A percentile compares a stretch with the other conserved stretches of the same genome.
These are phyloP conservation scores for Amblyopsis hoosieri DNA, from an alignment of 2,797 vertebrate species.

Conservation along the genomic window DNA sequence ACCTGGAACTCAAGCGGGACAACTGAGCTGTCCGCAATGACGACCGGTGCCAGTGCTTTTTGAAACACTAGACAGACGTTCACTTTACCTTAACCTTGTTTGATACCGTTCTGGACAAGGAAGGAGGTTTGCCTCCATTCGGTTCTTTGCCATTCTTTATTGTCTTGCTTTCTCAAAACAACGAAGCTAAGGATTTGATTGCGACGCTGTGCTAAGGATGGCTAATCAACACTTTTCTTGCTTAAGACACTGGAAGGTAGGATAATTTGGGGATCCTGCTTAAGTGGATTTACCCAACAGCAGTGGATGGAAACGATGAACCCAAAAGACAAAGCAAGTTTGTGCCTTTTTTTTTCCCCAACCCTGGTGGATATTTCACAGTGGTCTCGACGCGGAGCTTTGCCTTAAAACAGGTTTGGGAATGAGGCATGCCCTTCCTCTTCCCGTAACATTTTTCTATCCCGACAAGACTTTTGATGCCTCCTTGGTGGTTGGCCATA, in stretches of 20 bases:
- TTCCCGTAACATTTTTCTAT: constrained; percentile 37
- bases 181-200: constrained; percentile 52
- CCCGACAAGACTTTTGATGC: constrained; percentile 49
- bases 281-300: constrained; percentile 16
- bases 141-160: constrained; percentile 40
- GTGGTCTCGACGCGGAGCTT: constrained; percentile 83
- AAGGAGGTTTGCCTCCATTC: constrained; percentile 16
- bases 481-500: constrained; percentile 69
- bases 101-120: no score
- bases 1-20: constrained; percentile 27
- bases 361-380: constrained; percentile 81
- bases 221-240: constrained; percentile 52
- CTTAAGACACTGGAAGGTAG: constrained; percentile 34
- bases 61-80: constrained; percentile 48
- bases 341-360: constrained; percentile 86
- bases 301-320: background rate
- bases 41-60: constrained; percentile 58
- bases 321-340: constrained; percentile 61
- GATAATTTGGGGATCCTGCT: constrained; percentile 25
- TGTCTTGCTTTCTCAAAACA: constrained; percentile 43
- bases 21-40: constrained; percentile 23
- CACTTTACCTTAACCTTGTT: constrained; percentile 18
- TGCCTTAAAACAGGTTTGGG: constrained; percentile 89
- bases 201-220: constrained; percentile 61
- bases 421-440: constrained; percentile 46